These are phyloP conservation scores for Trissolcus brochymenae DNA, from an alignment of 2,888 invertebrate species.

Conservation along the genomic window DNA sequence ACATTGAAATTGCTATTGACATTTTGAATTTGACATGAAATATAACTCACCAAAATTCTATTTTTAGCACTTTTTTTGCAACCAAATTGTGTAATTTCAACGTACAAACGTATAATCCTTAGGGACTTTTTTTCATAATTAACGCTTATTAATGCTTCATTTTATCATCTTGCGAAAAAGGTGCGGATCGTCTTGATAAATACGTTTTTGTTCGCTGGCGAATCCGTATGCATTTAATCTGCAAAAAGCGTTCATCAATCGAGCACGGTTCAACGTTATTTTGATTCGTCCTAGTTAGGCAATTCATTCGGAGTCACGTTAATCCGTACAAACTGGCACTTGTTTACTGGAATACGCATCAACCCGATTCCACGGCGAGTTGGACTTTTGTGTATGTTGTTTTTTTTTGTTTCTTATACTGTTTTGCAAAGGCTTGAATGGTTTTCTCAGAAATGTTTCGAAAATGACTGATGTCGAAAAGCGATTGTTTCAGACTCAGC, in stretches of 20 bases:
- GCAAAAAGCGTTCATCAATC: slow-evolving; percentile 25
- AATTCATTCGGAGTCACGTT: slow-evolving; percentile 13
- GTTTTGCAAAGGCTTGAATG: background rate
- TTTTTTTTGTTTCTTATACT: too few relatives aligned
- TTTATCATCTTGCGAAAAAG: background rate
- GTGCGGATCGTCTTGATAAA: background rate
- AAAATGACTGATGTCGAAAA: background rate
- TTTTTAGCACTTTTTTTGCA: too few relatives aligned
- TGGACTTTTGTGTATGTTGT: too few relatives aligned
- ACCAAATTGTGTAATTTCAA: too few relatives aligned
- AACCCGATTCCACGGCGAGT: background rate
- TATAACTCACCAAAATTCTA: too few relatives aligned
- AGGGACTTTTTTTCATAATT: too few relatives aligned
- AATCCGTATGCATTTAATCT: slow-evolving; percentile 18
- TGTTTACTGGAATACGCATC: slow-evolving; percentile 3
- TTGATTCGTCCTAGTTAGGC: slow-evolving; percentile 16
- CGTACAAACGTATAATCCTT: too few relatives aligned
- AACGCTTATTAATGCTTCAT: too few relatives aligned
- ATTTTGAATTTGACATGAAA: too few relatives aligned
- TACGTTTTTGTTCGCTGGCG: slow-evolving; percentile 6
- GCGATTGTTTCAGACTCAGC: background rate
- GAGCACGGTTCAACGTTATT: slow-evolving; percentile 18
- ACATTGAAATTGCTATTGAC: too few relatives aligned
- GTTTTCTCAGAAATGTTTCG: background rate
- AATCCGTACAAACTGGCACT: slow-evolving; percentile 9